Percentiles rank a stretch among this genome's conserved stretches.
Conservation (phyloP, 2,888 invertebrate genomes). For the Odontocolon sp. region DNA sequence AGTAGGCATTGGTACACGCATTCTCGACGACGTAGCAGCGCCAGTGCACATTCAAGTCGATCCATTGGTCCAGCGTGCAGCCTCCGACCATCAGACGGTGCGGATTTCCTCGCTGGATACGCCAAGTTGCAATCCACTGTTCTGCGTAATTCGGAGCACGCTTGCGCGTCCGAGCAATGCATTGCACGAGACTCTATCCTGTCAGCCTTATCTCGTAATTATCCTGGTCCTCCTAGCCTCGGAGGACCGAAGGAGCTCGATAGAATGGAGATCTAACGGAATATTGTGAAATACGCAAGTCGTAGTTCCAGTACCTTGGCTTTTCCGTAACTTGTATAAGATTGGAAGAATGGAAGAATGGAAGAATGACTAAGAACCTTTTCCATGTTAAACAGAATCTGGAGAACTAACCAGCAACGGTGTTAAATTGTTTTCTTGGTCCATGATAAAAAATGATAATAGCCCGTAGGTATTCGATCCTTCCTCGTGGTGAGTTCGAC, state of each 20-base stretch:
- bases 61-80: slow-evolving; percentile 15
- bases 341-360: background rate
- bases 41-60: slow-evolving; percentile 30
- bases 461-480: background rate
- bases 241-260: slow-evolving; percentile 17
- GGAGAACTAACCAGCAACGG: no score
- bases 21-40: slow-evolving; percentile 43
- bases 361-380: background rate
- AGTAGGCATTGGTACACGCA: slow-evolving; percentile 48
- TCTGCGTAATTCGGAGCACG: slow-evolving; percentile 50
- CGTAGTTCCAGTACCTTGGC: background rate
- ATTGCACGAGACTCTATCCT: slow-evolving; percentile 8
- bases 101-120: slow-evolving; percentile 22
- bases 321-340: no score
- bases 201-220: slow-evolving; percentile 53
- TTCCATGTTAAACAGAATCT: background rate
- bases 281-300: slow-evolving; percentile 8
- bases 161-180: slow-evolving; percentile 24
- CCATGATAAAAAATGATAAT: slow-evolving; percentile 15
- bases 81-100: background rate
- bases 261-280: slow-evolving; percentile 29
- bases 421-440: background rate
- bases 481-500: background rate
- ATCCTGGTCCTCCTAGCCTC: slow-evolving; percentile 37
- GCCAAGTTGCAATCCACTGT: background rate